Evolutionary conservation across 2,888 invertebrate genomes (phyloP), one percentile per base, ranked within the genome.

Genomic region (Germaria angustata): DNA sequence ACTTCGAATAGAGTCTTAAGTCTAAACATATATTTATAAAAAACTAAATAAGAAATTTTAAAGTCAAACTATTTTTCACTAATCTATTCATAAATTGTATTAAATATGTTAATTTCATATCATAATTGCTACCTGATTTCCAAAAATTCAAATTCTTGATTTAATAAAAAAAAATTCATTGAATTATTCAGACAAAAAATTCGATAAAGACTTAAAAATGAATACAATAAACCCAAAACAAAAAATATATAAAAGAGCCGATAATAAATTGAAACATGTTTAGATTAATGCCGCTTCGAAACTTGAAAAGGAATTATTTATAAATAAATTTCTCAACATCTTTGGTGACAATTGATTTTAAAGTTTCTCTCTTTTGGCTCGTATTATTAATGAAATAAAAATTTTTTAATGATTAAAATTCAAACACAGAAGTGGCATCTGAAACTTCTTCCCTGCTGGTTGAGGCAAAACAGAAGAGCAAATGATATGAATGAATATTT

Each of bases 201-300:
- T 46, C 36, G 59, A 78, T 69, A 76, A n/a, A n/a, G n/a, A n/a
- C n/a, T n/a, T n/a, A n/a, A n/a, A n/a, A n/a, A n/a, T n/a, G 9
- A 3, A 57, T 7, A 72, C 4, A 49, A 11, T 0, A 57, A 46
- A 71, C 28, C 49, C 22, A 7, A 7, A 53, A n/a, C 11, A 61
- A 9, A 49, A 61, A 36, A 1, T n/a, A 13, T 59, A 11, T 55
- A 78, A 82, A 79, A 78, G 49, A 75, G 84, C 80, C 76, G 77
- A 80, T 84, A 71, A 86, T 86, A 84, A 84, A 86, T 85, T 85
- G 57, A 82, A 79, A 65, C 81, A 80, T 85, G 85, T 83, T 84
- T 84, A 85, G 76, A 66, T 81, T 81, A 84, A 46, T 72, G 55
- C 49, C 72, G 72, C 79, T 66, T 53, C 79, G 61, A 63, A 66